phyloP scores from a whole-genome alignment of 2,113 vertebrate genomes.

The Erythrocercus mccallii region DNA sequence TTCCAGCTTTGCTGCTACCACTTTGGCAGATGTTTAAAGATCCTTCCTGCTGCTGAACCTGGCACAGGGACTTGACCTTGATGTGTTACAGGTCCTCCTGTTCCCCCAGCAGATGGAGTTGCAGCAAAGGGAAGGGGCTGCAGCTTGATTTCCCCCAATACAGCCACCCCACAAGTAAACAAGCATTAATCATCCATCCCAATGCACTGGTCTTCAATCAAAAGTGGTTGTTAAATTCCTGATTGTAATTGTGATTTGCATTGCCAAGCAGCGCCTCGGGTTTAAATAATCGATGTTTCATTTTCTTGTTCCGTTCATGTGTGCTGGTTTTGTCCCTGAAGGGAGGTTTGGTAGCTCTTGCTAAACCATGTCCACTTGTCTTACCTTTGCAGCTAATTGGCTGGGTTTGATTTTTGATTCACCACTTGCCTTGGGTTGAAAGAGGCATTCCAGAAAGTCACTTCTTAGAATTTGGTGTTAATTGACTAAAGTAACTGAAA shows the following conservation, averaged over 20 bases:
- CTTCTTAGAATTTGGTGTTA: neutral
- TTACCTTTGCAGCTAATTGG: neutral
- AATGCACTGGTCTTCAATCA: neutral
- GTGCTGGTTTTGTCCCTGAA: neutral
- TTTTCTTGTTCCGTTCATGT: neutral
- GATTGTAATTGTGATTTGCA: slow-evolving; percentile 17
- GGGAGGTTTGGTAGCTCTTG: neutral
- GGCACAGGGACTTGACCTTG: neutral
- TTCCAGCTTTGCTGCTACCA: neutral
- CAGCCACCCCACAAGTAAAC: neutral
- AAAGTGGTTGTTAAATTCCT: neutral
- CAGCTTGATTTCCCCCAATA: neutral
- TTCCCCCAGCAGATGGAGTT: neutral
- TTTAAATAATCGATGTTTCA: neutral
- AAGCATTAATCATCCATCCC: slow-evolving; percentile 11
- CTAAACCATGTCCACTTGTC: neutral
- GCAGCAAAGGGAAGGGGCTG: neutral
- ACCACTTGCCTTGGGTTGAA: neutral
- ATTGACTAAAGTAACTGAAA: neutral
- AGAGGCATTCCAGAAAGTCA: neutral
- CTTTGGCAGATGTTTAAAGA: neutral
- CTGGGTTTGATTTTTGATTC: neutral
- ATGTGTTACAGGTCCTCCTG: neutral
- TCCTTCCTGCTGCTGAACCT: neutral
- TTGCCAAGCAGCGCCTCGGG: neutral